Evolutionary conservation across 2,888 invertebrate genomes (phyloP).

Genomic region (Nowickia ferox): DNA sequence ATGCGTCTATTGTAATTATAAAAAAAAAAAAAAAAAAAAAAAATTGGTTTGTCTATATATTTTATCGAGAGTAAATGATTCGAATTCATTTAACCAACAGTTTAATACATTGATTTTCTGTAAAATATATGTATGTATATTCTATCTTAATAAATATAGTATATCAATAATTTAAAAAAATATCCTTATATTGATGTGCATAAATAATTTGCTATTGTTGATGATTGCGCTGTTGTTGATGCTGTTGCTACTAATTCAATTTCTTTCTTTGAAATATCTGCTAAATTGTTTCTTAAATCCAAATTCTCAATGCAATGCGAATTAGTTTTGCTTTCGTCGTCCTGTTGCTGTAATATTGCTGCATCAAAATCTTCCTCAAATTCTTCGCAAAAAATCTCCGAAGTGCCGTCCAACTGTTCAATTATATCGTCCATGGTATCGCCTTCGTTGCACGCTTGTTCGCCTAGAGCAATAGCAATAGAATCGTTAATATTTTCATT

Average conservation of each 20-base stretch:
- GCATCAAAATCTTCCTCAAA: slow-evolving; percentile 61
- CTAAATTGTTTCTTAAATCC: slow-evolving; percentile 27
- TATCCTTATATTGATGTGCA: slow-evolving; percentile 52
- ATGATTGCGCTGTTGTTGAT: slow-evolving; percentile 2
- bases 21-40: slow-evolving; percentile 20
- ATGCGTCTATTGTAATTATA: slow-evolving; percentile 22
- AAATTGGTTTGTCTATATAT: slow-evolving; percentile 17
- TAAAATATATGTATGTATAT: slow-evolving; percentile 32
- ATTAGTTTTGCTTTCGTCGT: not conserved
- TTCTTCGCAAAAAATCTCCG: slow-evolving; percentile 74
- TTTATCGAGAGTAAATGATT: slow-evolving; percentile 7
- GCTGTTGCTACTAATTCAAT: not conserved
- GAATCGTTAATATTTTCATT: slow-evolving; percentile 69
- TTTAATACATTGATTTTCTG: slow-evolving; percentile 43
- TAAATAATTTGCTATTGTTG: slow-evolving; percentile 30
- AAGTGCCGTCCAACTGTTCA: slow-evolving; percentile 81
- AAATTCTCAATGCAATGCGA: slow-evolving; percentile 15
- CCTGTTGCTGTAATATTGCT: not conserved
- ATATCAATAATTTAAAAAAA: slow-evolving; percentile 34
- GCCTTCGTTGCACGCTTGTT: slow-evolving; percentile 75
- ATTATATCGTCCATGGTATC: slow-evolving; percentile 82
- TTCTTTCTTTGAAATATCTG: not conserved
- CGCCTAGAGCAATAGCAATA: slow-evolving; percentile 74
- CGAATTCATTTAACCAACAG: slow-evolving; percentile 45
- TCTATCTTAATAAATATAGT: slow-evolving; percentile 54